Evolutionary conservation across 2,888 invertebrate species (phyloP), one percentile per base, ranked within the genome.

Genomic region (Rhagium mordax): DNA sequence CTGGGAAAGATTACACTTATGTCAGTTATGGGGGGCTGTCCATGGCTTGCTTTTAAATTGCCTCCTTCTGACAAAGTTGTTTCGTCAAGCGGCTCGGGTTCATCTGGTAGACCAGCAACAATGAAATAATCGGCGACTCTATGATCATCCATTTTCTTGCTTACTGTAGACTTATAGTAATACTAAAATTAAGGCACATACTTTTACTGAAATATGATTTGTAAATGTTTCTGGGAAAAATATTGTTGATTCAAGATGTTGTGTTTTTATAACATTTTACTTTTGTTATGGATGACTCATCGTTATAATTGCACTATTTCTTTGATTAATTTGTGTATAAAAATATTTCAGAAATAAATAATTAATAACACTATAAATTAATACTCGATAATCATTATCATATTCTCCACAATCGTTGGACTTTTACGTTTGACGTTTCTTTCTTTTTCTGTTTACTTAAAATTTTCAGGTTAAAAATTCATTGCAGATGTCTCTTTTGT

Each of bases 81-180:
- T 82, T 94, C 93, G 85, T 95, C 94, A 65, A 95, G 89, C 72
- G 93, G 90, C 84, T 94, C 93, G 27, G 94, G 93, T 84, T 93
- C 91, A 76, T 95, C 94, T 15, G 97, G 95, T 86, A 98, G 90
- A 27, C 99, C 99, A 85, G 98, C 98, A 75, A 99, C 96, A 80
- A 99, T 98, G 90, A 99, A 99, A 89, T 99, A 99, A 90, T 99
- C 99, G 21, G 97, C 98, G 77, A 98, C 96, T 88, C 94, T 91
- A 85, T 94, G 91, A 84, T 96, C 96, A 86, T 96, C 96, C 96
- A 96, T 96, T 66, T 70, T 64, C 29, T 29, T 53, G 59, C 33
- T 62, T 53, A 18, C 16, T 68, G 41, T 72, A 49, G 61, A 72
- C 64, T 53, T 41, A 57, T 55, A 20, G 61, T 72, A 74, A 75